Conservation (phyloP, 2,113 vertebrate species). For the Pogonocichla stellata region DNA sequence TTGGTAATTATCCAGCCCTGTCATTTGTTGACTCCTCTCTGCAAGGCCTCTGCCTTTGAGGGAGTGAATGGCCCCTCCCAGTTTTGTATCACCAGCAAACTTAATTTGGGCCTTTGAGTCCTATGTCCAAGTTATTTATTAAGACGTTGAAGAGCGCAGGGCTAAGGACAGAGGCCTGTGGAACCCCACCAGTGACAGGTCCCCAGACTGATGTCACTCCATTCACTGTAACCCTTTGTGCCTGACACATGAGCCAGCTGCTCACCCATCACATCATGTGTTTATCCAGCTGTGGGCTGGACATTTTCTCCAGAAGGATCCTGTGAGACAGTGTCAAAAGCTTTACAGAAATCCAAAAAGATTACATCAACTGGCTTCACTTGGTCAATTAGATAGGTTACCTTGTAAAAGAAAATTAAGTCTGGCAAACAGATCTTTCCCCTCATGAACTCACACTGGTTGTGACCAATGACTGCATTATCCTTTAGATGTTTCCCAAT, state of each 20-base stretch:
- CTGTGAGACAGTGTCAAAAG: not conserved
- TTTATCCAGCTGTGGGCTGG: not conserved
- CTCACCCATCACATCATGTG: not conserved
- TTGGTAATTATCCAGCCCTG: not conserved
- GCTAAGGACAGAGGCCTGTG: not conserved
- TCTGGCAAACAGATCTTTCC: not conserved
- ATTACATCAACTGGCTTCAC: not conserved
- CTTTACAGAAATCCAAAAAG: not conserved
- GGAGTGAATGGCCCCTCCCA: not conserved
- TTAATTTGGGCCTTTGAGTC: not conserved
- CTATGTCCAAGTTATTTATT: not conserved
- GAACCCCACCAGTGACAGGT: not conserved
- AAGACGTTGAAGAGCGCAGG: not conserved
- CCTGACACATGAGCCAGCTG: rapidly evolving
- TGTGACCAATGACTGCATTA: rapidly evolving
- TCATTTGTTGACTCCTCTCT: not conserved
- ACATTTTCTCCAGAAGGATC: not conserved
- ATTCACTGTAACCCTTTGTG: not conserved
- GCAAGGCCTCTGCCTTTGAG: not conserved
- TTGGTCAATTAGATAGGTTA: not conserved
- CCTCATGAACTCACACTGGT: not conserved
- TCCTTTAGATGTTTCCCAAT: not conserved
- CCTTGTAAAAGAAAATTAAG: not conserved
- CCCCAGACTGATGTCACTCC: not conserved
- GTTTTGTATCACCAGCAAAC: not conserved